Percentiles rank a stretch among this genome's conserved stretches.
phyloP scores from a whole-genome alignment of 1,140 invertebrate species.

The Sycobia sp. region DNA sequence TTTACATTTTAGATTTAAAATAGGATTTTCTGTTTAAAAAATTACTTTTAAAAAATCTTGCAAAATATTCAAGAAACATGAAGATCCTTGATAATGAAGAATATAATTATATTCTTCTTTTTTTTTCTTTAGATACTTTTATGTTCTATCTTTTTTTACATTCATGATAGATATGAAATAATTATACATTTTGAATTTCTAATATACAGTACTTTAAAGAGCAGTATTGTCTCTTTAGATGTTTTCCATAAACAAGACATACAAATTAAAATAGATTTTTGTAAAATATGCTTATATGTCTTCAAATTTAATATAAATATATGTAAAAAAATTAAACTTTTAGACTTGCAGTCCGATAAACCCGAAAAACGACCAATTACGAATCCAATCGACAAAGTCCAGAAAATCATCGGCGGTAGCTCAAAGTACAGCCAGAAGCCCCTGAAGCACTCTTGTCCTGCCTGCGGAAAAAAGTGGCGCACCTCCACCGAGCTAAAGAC shows the following conservation, averaged over 20 bases:
- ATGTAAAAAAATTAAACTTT: slow-evolving; percentile 3
- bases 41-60: too few species aligned
- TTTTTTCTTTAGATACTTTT: too few species aligned
- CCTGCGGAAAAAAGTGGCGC: slow-evolving; percentile 55
- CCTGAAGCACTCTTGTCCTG: slow-evolving; percentile 47
- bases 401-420: slow-evolving; percentile 34
- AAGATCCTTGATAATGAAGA: too few species aligned
- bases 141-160: too few species aligned
- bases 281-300: background rate
- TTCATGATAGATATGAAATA: too few species aligned
- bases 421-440: slow-evolving; percentile 39
- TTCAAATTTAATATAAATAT: background rate
- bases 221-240: too few species aligned
- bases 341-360: slow-evolving; percentile 6
- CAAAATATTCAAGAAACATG: too few species aligned
- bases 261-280: background rate
- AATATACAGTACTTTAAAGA: too few species aligned
- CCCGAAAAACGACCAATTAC: background rate
- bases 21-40: too few species aligned
- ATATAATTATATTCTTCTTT: too few species aligned
- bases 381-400: slow-evolving; percentile 15
- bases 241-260: background rate
- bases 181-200: too few species aligned
- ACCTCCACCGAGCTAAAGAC: slow-evolving; percentile 54
- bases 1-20: too few species aligned